These are phyloP conservation scores for Simalia tracyae DNA, from an alignment of 2,797 vertebrate species.

Conservation along the genomic window DNA sequence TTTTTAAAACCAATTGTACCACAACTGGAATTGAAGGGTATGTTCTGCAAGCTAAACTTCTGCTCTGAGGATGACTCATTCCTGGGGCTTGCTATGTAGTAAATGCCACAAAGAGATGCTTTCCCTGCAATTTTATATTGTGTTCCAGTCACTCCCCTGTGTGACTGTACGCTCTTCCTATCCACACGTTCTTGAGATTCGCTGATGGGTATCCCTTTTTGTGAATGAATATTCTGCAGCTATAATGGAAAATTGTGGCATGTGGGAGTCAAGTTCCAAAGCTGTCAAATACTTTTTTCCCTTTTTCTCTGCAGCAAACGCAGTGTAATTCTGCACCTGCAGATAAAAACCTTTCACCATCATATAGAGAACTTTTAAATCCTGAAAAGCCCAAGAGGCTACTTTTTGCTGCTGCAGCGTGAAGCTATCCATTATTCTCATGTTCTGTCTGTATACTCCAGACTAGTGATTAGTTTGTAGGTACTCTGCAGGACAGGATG, in stretches of 20 bases:
- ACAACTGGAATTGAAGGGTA: neutral
- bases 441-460: too few species aligned
- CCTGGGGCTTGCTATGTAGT: neutral
- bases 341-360: slow-evolving; percentile 59
- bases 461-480: too few species aligned
- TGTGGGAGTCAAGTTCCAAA: slow-evolving; percentile 61
- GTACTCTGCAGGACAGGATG: too few species aligned
- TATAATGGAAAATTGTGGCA: slow-evolving; percentile 42
- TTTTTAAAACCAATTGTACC: too few species aligned
- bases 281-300: slow-evolving; percentile 59
- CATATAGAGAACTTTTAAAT: neutral
- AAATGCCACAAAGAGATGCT: neutral
- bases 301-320: slow-evolving; percentile 42
- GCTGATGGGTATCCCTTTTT: slow-evolving; percentile 42
- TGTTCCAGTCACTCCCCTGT: neutral
- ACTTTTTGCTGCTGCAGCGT: too few species aligned
- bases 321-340: slow-evolving; percentile 51
- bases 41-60: neutral
- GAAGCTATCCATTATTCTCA: too few species aligned
- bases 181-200: neutral
- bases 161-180: neutral
- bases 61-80: neutral
- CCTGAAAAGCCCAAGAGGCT: too few species aligned
- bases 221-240: slow-evolving; percentile 36
- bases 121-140: neutral